A percentile compares a stretch with the other conserved stretches of the same genome.
These are phyloP conservation scores for Anadara kagoshimensis DNA, from an alignment of 1,140 invertebrate species.

Conservation along the genomic window DNA sequence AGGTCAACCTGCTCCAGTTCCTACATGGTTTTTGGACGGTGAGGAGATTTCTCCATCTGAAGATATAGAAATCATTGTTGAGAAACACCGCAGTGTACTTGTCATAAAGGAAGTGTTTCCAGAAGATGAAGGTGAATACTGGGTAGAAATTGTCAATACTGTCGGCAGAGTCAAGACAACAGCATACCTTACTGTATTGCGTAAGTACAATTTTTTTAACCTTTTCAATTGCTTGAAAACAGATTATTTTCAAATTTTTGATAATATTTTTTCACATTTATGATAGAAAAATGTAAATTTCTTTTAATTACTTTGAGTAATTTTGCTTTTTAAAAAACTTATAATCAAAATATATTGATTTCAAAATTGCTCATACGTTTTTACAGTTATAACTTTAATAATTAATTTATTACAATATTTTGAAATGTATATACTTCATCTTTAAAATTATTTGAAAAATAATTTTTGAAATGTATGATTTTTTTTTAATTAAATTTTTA, in stretches of 20 bases:
- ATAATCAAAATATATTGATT: too few relatives aligned
- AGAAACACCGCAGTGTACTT: slow-evolving; percentile 57
- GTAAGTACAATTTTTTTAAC: slow-evolving; percentile 55
- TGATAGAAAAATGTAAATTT: too few relatives aligned
- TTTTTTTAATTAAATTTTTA: too few relatives aligned
- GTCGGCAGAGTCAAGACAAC: slow-evolving; percentile 65
- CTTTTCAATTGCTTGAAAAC: neutral
- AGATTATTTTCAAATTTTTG: slow-evolving; percentile 1
- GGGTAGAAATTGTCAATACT: slow-evolving; percentile 65
- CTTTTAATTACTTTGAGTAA: too few relatives aligned
- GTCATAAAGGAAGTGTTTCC: slow-evolving; percentile 66
- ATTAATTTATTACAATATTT: too few relatives aligned
- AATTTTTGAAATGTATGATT: too few relatives aligned
- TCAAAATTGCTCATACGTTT: too few relatives aligned
- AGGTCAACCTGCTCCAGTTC: slow-evolving; percentile 60
- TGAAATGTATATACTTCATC: too few relatives aligned
- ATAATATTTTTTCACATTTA: too few relatives aligned
- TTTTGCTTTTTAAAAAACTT: too few relatives aligned
- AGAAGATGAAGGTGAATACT: slow-evolving; percentile 72
- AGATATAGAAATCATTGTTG: slow-evolving; percentile 63
- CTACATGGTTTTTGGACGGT: slow-evolving; percentile 68
- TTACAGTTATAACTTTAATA: too few relatives aligned
- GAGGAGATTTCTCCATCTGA: slow-evolving; percentile 60
- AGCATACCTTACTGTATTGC: slow-evolving; percentile 67
- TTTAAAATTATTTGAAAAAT: too few relatives aligned